A percentile compares a stretch with the other conserved stretches of the same genome.
Conservation (phyloP, 2,797 vertebrate species). For the Austrolebias charrua region DNA sequence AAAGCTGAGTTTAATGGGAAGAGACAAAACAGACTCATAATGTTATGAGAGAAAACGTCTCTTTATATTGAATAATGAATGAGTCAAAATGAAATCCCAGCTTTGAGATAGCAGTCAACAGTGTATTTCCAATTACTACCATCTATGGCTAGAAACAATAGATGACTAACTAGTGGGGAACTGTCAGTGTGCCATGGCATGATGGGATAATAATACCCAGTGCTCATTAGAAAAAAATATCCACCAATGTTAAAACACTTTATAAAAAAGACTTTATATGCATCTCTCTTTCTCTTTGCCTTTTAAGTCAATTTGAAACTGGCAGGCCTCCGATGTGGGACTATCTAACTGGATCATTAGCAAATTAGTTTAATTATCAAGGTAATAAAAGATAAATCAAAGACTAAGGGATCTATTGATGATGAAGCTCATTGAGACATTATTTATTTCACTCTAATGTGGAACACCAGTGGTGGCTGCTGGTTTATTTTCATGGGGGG, state of each 20-base stretch:
- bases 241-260: conserved; percentile 35
- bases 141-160: conserved; percentile 57
- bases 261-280: neutral
- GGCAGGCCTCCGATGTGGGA: conserved; percentile 26
- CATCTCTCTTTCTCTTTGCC: conserved; percentile 5
- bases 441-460: conserved; percentile 13
- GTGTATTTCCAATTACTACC: conserved; percentile 68
- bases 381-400: conserved; percentile 46
- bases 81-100: conserved; percentile 38
- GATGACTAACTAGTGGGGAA: conserved; percentile 62
- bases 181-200: conserved; percentile 52
- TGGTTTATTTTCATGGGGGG: too few species aligned
- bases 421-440: conserved; percentile 35
- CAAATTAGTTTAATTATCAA: conserved; percentile 52
- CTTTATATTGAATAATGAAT: conserved; percentile 59
- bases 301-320: conserved; percentile 27
- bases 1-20: conserved; percentile 35
- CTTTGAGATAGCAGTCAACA: conserved; percentile 56
- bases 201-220: conserved; percentile 60
- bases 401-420: conserved; percentile 26
- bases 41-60: conserved; percentile 44
- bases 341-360: conserved; percentile 56
- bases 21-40: conserved; percentile 35
- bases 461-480: too few species aligned
- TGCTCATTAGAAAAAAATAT: conserved; percentile 46